A percentile compares a stretch with the other conserved stretches of the same genome.
Conservation (phyloP, 1,140 invertebrate species). For the Pogonomyrmex californicus region DNA sequence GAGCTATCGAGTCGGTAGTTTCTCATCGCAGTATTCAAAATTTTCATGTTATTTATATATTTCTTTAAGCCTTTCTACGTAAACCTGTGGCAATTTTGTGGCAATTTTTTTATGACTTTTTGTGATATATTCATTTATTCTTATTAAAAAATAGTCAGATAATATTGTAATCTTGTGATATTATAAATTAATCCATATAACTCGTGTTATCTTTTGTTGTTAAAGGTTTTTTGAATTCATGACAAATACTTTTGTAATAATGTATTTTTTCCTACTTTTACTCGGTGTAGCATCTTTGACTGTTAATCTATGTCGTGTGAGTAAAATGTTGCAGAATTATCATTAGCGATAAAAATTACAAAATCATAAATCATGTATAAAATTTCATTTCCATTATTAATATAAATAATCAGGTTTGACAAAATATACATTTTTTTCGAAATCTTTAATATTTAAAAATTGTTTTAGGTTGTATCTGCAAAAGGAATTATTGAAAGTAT, state of each 20-base stretch:
- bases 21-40: conserved; percentile 22
- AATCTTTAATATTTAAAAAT: neutral
- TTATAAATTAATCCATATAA: neutral
- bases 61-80: conserved; percentile 21
- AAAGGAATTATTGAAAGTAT: neutral
- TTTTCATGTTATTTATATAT: conserved; percentile 29
- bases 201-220: neutral
- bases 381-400: neutral
- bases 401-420: neutral
- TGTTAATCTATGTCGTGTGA: conserved; percentile 39
- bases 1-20: conserved; percentile 47
- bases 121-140: conserved; percentile 1
- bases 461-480: conserved; percentile 32
- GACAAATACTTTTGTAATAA: conserved; percentile 25
- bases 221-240: conserved; percentile 56
- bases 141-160: neutral
- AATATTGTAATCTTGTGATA: neutral
- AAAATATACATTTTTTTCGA: neutral
- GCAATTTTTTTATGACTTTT: neutral
- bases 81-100: conserved; percentile 2
- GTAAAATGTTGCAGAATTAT: neutral
- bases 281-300: conserved; percentile 44
- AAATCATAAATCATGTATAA: neutral
- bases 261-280: conserved; percentile 38
- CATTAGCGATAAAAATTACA: neutral